phyloP scores from a whole-genome alignment of 1,140 invertebrate species.

The Antheraea mylitta region DNA sequence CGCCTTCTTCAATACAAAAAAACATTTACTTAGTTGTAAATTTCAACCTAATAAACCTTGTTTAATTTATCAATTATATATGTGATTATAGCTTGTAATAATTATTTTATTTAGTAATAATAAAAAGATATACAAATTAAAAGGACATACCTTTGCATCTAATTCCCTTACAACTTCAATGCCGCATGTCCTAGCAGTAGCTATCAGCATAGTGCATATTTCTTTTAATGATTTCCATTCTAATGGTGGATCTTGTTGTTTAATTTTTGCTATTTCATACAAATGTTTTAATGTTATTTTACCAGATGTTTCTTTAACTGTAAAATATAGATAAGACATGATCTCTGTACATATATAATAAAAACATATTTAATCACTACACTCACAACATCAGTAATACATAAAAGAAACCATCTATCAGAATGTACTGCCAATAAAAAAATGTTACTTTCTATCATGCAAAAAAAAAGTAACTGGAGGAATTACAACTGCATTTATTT shows the following conservation, averaged over 20 bases:
- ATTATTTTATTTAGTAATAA: neutral
- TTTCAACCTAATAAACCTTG: too few relatives aligned
- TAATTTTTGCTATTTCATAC: conserved; percentile 99
- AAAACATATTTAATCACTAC: too few relatives aligned
- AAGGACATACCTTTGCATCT: conserved; percentile 80
- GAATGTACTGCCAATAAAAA: too few relatives aligned
- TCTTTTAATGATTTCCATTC: conserved; percentile 82
- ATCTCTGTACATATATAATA: too few relatives aligned
- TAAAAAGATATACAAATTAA: neutral
- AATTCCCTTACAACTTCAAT: conserved; percentile 92
- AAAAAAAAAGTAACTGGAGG: too few relatives aligned
- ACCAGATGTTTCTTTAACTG: conserved; percentile 89
- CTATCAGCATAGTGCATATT: conserved; percentile 90
- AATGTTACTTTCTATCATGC: too few relatives aligned
- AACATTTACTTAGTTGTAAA: too few relatives aligned
- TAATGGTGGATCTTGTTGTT: conserved; percentile 89
- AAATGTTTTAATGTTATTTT: conserved; percentile 97
- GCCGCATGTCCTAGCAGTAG: conserved; percentile 87
- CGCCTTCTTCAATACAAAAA: too few relatives aligned
- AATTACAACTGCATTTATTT: too few relatives aligned
- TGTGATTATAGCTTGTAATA: neutral
- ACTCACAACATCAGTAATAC: too few relatives aligned
- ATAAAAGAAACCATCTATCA: too few relatives aligned
- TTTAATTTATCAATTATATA: too few relatives aligned
- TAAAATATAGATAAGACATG: conserved; percentile 40